phyloP scores from a whole-genome alignment of 2,888 invertebrate genomes.

The Aelia acuminata region DNA sequence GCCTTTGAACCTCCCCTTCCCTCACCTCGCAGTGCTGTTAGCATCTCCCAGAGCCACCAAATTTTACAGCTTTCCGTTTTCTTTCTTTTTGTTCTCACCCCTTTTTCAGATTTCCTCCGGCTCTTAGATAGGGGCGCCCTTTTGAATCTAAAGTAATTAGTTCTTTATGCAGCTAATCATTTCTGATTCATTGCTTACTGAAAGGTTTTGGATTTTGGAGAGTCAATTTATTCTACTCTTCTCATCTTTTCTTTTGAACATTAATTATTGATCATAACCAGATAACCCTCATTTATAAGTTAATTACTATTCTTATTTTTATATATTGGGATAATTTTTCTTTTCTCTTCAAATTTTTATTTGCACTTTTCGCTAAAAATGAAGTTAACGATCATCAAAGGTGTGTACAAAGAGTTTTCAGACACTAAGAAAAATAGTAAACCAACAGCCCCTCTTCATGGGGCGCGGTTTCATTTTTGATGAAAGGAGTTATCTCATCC shows the following conservation, averaged over 20 bases:
- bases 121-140: background rate
- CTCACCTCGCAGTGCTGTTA: background rate
- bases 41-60: background rate
- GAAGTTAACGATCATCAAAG: too few species aligned
- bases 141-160: slow-evolving; percentile 28
- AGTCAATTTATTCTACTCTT: background rate
- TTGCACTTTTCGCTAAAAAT: too few species aligned
- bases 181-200: background rate
- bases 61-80: slow-evolving; percentile 22
- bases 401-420: too few species aligned
- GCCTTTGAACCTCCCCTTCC: background rate
- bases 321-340: too few species aligned
- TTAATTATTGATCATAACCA: too few species aligned
- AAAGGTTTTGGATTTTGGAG: background rate
- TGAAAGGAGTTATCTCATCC: too few species aligned
- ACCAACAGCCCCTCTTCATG: too few species aligned
- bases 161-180: background rate
- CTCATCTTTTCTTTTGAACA: background rate
- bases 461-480: too few species aligned
- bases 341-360: too few species aligned
- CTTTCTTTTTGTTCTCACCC: slow-evolving; percentile 23
- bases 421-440: too few species aligned
- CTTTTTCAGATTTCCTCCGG: slow-evolving; percentile 11
- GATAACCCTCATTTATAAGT: too few species aligned
- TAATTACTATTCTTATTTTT: too few species aligned